A percentile compares a stretch with the other conserved stretches of the same genome.
phyloP scores from a whole-genome alignment of 92 coral and sea anemone species.

The Montipora capitata region DNA sequence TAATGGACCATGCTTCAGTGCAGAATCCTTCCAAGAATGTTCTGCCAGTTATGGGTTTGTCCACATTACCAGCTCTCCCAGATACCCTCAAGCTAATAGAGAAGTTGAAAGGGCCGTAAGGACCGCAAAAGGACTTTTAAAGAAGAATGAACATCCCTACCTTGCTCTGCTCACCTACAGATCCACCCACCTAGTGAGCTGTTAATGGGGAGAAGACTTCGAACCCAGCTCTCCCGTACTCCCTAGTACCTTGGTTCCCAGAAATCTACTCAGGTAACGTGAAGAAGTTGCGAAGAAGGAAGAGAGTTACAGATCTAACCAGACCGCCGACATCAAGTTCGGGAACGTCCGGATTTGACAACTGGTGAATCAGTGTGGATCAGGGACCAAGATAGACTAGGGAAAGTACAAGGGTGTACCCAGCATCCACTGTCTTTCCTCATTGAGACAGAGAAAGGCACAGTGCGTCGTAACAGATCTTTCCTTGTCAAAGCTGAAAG shows the following conservation, averaged over 20 bases:
- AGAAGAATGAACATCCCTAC: slow-evolving; percentile 21
- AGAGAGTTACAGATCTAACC: neutral
- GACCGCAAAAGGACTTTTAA: slow-evolving; percentile 51
- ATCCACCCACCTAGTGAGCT: neutral
- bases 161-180: neutral
- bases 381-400: neutral
- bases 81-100: slow-evolving; percentile 62
- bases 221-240: slow-evolving; percentile 11
- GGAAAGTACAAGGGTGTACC: neutral
- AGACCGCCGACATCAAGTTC: neutral
- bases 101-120: slow-evolving; percentile 72
- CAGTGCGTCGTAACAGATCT: neutral
- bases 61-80: slow-evolving; percentile 74
- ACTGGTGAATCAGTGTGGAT: neutral
- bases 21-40: too few relatives aligned
- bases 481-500: neutral
- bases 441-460: neutral
- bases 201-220: slow-evolving; percentile 4
- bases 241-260: too few relatives aligned
- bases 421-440: neutral
- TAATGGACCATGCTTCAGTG: too few relatives aligned
- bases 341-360: neutral
- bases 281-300: slow-evolving; percentile 7
- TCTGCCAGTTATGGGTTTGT: slow-evolving; percentile 21
- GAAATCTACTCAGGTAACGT: neutral